Base-by-base conservation (phyloP, 2,888 invertebrate species). In the Pyralis farinalis region DNA sequence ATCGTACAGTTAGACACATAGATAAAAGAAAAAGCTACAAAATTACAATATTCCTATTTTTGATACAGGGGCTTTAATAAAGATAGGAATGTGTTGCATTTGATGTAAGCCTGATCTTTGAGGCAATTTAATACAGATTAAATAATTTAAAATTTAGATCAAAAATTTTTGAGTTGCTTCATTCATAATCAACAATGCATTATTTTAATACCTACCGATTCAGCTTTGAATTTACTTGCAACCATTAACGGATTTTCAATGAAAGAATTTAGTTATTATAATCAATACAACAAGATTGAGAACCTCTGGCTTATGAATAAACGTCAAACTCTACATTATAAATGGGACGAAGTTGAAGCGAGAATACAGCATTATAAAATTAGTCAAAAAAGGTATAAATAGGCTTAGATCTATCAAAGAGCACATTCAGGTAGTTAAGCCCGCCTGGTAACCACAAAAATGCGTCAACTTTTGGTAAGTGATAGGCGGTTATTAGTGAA, bases 361-460 rank as follows among this genome's bases (percentile, higher is more conserved):
- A 63, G 70, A 67, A 69, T 71, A 65, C 53, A 56, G 4, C 51
- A 60, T 70, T 70, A 67, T 76, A 63, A 76, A 77, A 76, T 74
- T 70, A 71, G 69, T 71, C 68, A 71, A 82, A 82, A 80, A 84
- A 73, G 71, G 78, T 87, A 87, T 86, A 87, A 78, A 87, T 81
- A 86, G 71, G 72, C 68, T 63, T 67, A 66, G 65, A 61, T 65
- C 61, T 63, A 70, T 63, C 62, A 68, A 61, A 68, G 60, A 71
- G 56, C 75, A 79, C 85, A 87, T 77, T 86, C 74, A 69, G 64
- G 63, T 71, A 56, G 71, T 68, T 61, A 65, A 63, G 61, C 63
- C 59, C 73, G 68, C 65, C 65, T 62, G 72, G 73, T 64, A 61
- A 67, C 64, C 70, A 75, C 78, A 63, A 66, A 74, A 77, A 87